Percentiles rank a stretch among this genome's conserved stretches.
These are phyloP conservation scores for Onychomys arenicola DNA, from an alignment of 2,797 vertebrate species.

Conservation along the genomic window DNA sequence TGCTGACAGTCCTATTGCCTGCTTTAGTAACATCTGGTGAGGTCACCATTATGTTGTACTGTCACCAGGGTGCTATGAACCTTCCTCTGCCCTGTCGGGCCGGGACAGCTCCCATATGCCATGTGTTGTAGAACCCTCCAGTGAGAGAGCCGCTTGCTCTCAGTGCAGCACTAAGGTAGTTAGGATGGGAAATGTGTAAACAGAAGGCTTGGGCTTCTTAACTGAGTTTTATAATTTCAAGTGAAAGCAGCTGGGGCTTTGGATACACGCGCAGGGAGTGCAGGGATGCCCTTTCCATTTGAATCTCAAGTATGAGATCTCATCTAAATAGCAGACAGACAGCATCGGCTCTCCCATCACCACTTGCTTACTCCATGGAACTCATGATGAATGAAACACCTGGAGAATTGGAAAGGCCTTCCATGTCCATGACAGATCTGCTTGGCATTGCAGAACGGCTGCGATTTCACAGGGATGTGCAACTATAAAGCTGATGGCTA, in stretches of 20 bases:
- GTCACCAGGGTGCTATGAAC: neutral
- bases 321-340: conserved; percentile 5
- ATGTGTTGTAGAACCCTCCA: neutral
- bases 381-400: neutral
- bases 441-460: conserved; percentile 3
- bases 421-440: neutral
- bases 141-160: neutral
- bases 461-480: conserved; percentile 25
- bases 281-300: neutral
- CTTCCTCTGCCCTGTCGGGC: neutral
- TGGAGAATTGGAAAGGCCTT: conserved; percentile 40
- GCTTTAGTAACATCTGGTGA: neutral
- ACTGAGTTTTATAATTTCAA: neutral
- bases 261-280: neutral
- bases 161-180: neutral
- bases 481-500: neutral
- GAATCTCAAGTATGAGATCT: neutral
- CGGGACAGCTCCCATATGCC: neutral
- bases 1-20: neutral
- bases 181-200: neutral
- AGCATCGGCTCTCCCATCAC: neutral
- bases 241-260: conserved; percentile 17
- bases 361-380: neutral
- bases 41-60: neutral
- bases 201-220: neutral